phyloP scores from a whole-genome alignment of 2,888 invertebrate genomes.

The Cremastobaeus sp. region DNA sequence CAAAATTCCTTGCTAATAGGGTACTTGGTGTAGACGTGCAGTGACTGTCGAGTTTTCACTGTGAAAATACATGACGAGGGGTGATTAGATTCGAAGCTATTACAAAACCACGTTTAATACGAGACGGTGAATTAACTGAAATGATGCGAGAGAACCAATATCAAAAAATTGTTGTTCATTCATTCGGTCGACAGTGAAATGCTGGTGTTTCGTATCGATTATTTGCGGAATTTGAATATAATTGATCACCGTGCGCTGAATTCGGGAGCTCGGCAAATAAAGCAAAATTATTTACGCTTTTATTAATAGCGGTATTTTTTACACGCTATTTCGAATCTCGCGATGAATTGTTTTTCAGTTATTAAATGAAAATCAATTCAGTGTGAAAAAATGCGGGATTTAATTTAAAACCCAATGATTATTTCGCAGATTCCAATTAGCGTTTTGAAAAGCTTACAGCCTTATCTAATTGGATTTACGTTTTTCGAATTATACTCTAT shows the following conservation, averaged over 20 bases:
- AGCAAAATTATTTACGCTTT: background rate
- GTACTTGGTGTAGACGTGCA: constrained; percentile 62
- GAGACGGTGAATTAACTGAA: constrained; percentile 46
- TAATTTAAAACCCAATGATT: too few species aligned
- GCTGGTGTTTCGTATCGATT: constrained; percentile 23
- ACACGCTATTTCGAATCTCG: too few species aligned
- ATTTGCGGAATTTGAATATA: constrained; percentile 1
- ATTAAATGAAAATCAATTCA: too few species aligned
- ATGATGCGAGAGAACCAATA: constrained; percentile 21
- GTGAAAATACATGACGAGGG: constrained; percentile 55
- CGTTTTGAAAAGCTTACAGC: too few species aligned
- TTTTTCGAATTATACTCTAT: too few species aligned
- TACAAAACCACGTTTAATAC: constrained; percentile 36
- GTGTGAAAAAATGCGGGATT: too few species aligned
- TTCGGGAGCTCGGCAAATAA: constrained; percentile 5
- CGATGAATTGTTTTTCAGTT: too few species aligned
- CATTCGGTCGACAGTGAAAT: background rate
- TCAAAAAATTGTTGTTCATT: constrained; percentile 17
- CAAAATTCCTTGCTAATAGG: constrained; percentile 73
- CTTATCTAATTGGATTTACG: too few species aligned
- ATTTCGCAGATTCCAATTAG: too few species aligned
- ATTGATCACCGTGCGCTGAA: background rate
- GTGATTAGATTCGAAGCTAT: constrained; percentile 57
- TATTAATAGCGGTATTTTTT: too few species aligned
- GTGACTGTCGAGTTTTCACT: constrained; percentile 61